Evolutionary conservation across 2,797 vertebrate genomes (phyloP), one percentile per base, ranked within the genome.

Genomic region (Tangara arthus): DNA sequence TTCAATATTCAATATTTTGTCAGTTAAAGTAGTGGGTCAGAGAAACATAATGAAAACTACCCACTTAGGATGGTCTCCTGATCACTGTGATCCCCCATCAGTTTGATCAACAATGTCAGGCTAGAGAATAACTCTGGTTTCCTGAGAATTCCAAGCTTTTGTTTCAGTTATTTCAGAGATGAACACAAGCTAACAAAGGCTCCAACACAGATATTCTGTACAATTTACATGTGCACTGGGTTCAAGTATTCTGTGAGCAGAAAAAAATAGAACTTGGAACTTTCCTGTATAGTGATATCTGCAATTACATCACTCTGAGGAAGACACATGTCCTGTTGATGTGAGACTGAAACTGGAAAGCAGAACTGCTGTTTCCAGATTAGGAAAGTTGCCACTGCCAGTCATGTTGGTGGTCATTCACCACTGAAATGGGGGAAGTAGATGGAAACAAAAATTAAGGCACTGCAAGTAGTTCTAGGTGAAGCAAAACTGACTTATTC

Each of bases 281-380:
- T 63, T 83, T 88, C 46, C 46, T 35, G 35, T 46, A 23, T 7
- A 80, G 32, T 50, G 46, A 0, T 92, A 93, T 82, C 66, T 92
- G 68, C 34, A 94, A 76, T 88, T 95, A 94, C 75, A 96, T 96
- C 76, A 89, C 53, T 82, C 83, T 57, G 93, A 97, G 97, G 97
- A 98, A 97, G 87, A 95, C 56, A 97, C 93, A 96, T 82, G 97
- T 83, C 75, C 82, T 91, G 88, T 93, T 94, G 88, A 93, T 94
- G 65, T 24, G 66, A 89, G 87, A 94, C 20, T 93, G 95, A 96
- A 96, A 94, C 94, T 83, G 82, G 72, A 94, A 96, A 85, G 81
- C 95, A 94, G 96, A 98, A 98, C 82, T 84, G 65, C 71, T 94
- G 10, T 49, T 96, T 80, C 66, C 95, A 87, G 90, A 91, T 76